Evolutionary conservation across 2,113 vertebrate species (phyloP), one percentile per base, ranked within the genome.

Genomic region (Megaceryle maxima): DNA sequence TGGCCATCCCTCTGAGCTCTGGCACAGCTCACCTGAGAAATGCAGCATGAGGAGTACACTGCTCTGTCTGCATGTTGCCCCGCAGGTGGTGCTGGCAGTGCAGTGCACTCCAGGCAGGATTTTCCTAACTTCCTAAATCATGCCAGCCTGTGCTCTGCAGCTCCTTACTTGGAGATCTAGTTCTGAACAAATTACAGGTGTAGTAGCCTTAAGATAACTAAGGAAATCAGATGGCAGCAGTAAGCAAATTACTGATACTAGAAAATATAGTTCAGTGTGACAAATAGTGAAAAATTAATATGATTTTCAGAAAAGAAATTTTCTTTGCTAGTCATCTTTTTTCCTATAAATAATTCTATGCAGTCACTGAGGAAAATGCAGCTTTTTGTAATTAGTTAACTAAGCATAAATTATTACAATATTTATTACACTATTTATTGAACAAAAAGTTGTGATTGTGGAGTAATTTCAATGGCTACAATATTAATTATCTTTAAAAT

Each of bases 11-110:
- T 41, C 31, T 9, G 43, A 63, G 51, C 37, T 62, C 26, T 64
- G 62, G 26, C 62, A 64, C 13, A 17, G 48, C n/a, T 62, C 7
- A 3, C 29, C 53, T 60, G 59, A 37, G 44, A 66, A 69, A 3
- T 8, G 51, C 11, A 6, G 4, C 5, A 1, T 18, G 70, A 28
- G 29, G 16, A 9, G 21, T 37, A 0, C 8, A 2, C 15, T 10
- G 24, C 44, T 35, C 6, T 28, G 35, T 44, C n/a, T 2, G 1
- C 60, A 3, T 2, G 4, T 37, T 74, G 79, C 87, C 62, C 75
- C 44, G 53, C 57, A 19, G 35, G 5, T n/a, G 59, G 26, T 44
- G 26, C 50, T 37, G 48, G 43, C 26, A 26, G 2, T 1, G 31
- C 67, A 18, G 43, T 9, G 39, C 62, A 4, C 28, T 19, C 44